Percentiles rank a stretch among this genome's conserved stretches.
phyloP scores from a whole-genome alignment of 1,140 invertebrate genomes.

The Panagrolaimus sp. region DNA sequence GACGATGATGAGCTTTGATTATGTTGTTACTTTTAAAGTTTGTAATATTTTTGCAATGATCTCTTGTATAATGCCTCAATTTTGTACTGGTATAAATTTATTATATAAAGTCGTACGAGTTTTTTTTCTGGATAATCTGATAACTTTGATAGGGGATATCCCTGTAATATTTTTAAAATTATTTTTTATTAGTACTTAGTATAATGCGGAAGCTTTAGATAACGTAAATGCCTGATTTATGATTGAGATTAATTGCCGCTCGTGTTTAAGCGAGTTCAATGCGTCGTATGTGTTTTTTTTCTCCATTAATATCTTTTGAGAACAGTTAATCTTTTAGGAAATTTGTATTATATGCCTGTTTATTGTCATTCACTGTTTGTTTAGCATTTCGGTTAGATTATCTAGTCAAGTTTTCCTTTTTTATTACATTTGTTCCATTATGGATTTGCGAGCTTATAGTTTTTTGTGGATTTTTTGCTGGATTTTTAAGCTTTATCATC shows the following conservation, averaged over 20 bases:
- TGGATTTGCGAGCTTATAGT: constrained; percentile 36
- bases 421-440: constrained; percentile 34
- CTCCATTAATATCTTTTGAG: not conserved
- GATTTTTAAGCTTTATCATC: constrained; percentile 31
- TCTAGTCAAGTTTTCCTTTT: constrained; percentile 20
- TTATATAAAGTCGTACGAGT: too few relatives aligned
- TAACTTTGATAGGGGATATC: too few relatives aligned
- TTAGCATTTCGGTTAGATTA: constrained; percentile 30
- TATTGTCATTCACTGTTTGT: constrained; percentile 27
- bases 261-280: constrained; percentile 39
- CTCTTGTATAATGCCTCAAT: too few relatives aligned
- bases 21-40: too few relatives aligned
- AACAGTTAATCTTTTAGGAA: constrained; percentile 26
- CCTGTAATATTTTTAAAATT: too few relatives aligned
- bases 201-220: too few relatives aligned
- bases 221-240: constrained; percentile 14
- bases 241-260: constrained; percentile 36
- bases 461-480: constrained; percentile 30
- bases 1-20: not conserved
- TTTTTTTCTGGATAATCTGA: too few relatives aligned
- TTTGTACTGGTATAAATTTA: too few relatives aligned
- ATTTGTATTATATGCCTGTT: constrained; percentile 35
- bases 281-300: constrained; percentile 29
- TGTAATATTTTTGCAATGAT: too few relatives aligned
- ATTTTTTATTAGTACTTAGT: too few relatives aligned